Conservation (phyloP, 2,113 vertebrate species). For the Alces alces region DNA sequence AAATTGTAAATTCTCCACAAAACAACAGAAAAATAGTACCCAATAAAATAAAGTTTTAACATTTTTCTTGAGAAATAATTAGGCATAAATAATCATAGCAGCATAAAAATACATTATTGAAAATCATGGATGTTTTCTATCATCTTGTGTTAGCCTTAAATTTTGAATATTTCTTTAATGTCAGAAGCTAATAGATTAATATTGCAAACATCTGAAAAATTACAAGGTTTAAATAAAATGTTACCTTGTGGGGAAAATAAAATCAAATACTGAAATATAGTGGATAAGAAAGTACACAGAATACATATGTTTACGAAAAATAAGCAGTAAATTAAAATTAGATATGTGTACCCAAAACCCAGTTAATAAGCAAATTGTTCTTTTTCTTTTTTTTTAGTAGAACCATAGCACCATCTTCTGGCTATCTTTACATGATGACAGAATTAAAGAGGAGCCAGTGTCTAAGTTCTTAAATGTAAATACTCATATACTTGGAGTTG, state of each 20-base stretch:
- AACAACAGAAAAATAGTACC: background rate
- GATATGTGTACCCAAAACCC: background rate
- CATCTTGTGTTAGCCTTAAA: background rate
- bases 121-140: background rate
- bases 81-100: background rate
- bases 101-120: background rate
- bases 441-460: background rate
- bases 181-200: background rate
- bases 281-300: background rate
- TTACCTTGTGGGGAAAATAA: background rate
- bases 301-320: background rate
- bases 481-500: background rate
- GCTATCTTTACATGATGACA: background rate
- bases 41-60: background rate
- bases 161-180: background rate
- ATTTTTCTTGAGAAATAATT: background rate
- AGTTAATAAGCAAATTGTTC: background rate
- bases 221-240: background rate
- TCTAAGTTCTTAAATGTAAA: background rate
- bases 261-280: background rate
- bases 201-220: background rate
- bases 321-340: constrained; percentile 5
- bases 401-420: constrained; percentile 57
- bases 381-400: background rate
- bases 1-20: background rate